These are phyloP conservation scores for Callaeas wilsoni DNA, from an alignment of 2,113 vertebrate genomes.

Conservation along the genomic window DNA sequence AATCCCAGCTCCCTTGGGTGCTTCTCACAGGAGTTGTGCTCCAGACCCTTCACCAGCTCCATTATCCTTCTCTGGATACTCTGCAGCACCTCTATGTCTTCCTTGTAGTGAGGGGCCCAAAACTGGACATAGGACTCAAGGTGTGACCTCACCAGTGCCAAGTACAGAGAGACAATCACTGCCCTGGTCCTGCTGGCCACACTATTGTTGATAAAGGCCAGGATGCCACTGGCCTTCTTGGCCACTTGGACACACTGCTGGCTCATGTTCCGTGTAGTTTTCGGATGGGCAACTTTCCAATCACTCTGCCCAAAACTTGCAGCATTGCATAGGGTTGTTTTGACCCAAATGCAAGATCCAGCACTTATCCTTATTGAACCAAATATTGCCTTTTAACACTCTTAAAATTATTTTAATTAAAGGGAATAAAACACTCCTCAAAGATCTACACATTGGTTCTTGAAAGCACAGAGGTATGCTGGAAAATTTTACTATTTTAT, in stretches of 20 bases:
- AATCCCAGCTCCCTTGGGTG: not conserved
- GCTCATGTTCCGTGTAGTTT: not conserved
- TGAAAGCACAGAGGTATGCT: not conserved
- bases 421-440: not conserved
- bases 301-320: not conserved
- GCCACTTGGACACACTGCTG: not conserved
- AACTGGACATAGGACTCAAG: not conserved
- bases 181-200: not conserved
- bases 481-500: not conserved
- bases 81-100: not conserved
- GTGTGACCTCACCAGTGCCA: not conserved
- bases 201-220: not conserved
- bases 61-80: accelerated
- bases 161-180: not conserved
- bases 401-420: not conserved
- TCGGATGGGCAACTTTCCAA: not conserved
- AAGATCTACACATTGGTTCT: not conserved
- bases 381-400: not conserved
- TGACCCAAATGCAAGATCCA: not conserved
- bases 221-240: not conserved
- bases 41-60: not conserved
- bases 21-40: not conserved
- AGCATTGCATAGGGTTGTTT: not conserved
- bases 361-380: not conserved
- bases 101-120: accelerated